Evolutionary conservation across 1,140 invertebrate genomes (phyloP), one percentile per base, ranked within the genome.

Genomic region (Drosophila gunungcola): DNA sequence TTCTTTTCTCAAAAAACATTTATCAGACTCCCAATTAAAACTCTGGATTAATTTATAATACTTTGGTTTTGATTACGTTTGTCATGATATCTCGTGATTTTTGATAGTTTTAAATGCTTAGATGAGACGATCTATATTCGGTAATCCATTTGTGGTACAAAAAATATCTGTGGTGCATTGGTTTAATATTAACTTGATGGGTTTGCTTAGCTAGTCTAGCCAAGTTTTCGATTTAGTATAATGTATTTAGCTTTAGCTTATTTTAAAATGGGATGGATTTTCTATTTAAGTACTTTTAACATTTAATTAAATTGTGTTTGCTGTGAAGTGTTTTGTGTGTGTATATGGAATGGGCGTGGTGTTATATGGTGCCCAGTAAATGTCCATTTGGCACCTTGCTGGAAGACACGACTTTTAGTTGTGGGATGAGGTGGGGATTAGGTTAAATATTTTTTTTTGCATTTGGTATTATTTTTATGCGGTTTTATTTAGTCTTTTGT

Each of bases 401-500:
- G 46, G 12, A 12, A 3, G 54, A 52, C 55, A 52, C n/a, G 16
- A 39, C 2, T 21, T 65, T 42, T 13, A 46, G 13, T 51, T 41
- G 48, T 53, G 42, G 62, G 45, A 67, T 79, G 69, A 51, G 72
- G 45, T 21, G 45, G 48, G 61, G 64, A 46, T 48, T 63, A 53
- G 51, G 73, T 51, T 78, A 57, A 55, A 48, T 39, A 38, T 45
- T 42, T 38, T 21, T 21, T 68, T 62, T 69, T 73, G 48, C 61
- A 73, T 63, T 75, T 74, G 80, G 80, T 68, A 74, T 80, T 84
- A 80, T 79, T 78, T 73, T 73, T 89, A 80, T 76, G 57, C 45
- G 56, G 69, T 76, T 81, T 86, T 83, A 74, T 85, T 85, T 80
- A 84, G 55, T 75, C 41, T 76, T 80, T 68, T 78, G 63, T 90